Conservation (phyloP, 2,888 invertebrate genomes). For the Folsomia manolachei region DNA sequence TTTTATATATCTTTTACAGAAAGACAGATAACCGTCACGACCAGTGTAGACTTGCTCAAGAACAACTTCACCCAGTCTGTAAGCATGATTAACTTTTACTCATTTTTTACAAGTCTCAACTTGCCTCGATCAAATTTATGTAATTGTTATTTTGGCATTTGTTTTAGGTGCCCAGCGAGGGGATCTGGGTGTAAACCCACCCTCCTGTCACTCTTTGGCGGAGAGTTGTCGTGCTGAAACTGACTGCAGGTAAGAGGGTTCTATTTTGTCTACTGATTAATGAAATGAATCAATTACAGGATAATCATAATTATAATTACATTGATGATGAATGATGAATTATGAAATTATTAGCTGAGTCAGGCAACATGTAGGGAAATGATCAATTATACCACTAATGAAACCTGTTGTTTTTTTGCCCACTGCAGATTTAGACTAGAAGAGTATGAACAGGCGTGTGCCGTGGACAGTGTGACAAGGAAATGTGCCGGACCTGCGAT, state of each 20-base stretch:
- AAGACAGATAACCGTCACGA: slow-evolving; percentile 83
- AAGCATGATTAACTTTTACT: too few relatives aligned
- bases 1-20: slow-evolving; percentile 56
- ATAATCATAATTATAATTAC: background rate
- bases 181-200: slow-evolving; percentile 64
- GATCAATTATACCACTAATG: background rate
- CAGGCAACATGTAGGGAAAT: background rate
- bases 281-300: background rate
- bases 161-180: slow-evolving; percentile 82
- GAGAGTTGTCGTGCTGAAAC: slow-evolving; percentile 77
- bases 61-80: slow-evolving; percentile 79
- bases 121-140: too few relatives aligned
- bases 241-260: slow-evolving; percentile 82
- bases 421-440: slow-evolving; percentile 70
- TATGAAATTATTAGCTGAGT: slow-evolving; percentile 6
- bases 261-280: background rate
- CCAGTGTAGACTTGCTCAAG: slow-evolving; percentile 79
- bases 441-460: slow-evolving; percentile 86
- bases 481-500: slow-evolving; percentile 81
- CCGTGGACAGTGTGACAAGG: slow-evolving; percentile 83
- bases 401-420: slow-evolving; percentile 6
- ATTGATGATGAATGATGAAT: background rate
- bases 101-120: too few relatives aligned
- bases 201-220: slow-evolving; percentile 82
- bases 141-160: too few relatives aligned